Conservation (phyloP, 2,888 invertebrate species). For the Hetaerina titia region DNA sequence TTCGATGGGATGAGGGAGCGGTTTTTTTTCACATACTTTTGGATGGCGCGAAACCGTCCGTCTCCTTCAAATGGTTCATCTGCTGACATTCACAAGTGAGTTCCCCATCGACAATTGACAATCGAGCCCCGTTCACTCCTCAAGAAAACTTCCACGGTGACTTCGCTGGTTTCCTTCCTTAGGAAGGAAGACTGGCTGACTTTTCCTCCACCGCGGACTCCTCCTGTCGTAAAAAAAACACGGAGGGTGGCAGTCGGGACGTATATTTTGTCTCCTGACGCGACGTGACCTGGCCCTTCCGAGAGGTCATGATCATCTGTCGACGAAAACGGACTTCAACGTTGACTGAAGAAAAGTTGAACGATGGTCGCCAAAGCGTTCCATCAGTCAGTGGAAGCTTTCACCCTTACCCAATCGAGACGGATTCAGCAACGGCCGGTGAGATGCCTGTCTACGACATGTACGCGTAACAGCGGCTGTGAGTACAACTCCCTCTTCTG, state of each 20-base stretch:
- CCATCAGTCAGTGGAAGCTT: too few relatives aligned
- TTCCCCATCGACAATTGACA: background rate
- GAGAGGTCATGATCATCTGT: too few relatives aligned
- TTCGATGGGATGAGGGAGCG: background rate
- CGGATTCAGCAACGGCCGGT: too few relatives aligned
- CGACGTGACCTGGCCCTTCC: too few relatives aligned
- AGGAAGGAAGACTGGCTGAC: background rate
- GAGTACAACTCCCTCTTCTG: too few relatives aligned
- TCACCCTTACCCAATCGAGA: too few relatives aligned
- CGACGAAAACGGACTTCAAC: too few relatives aligned
- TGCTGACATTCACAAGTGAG: background rate
- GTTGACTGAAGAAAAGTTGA: too few relatives aligned
- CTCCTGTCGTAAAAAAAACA: background rate
- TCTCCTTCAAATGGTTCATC: background rate
- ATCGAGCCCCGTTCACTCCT: background rate
- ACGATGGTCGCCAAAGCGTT: too few relatives aligned
- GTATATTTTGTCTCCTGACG: background rate
- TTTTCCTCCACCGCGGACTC: background rate
- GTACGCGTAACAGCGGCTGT: too few relatives aligned
- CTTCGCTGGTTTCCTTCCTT: background rate
- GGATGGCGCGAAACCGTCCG: background rate
- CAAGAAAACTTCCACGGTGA: background rate
- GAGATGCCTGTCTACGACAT: too few relatives aligned
- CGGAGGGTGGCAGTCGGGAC: background rate
- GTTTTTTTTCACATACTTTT: background rate